Conservation (phyloP, 2,888 invertebrate genomes). For the Hemistola chrysoprasaria region DNA sequence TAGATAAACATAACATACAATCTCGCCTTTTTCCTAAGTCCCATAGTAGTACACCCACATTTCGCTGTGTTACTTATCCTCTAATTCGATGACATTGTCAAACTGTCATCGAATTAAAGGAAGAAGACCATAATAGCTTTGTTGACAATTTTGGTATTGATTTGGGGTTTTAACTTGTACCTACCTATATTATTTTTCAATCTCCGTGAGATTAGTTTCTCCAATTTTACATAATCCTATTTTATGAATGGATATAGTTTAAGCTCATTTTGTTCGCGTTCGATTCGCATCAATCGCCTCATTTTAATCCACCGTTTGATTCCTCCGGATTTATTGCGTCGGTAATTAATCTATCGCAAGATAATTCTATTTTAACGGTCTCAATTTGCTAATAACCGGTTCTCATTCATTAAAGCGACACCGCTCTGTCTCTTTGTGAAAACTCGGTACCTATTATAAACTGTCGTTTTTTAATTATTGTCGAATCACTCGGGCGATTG, state of each 20-base stretch:
- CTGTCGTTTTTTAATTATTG: slow-evolving; percentile 46
- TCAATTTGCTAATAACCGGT: slow-evolving; percentile 66
- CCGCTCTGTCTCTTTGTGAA: slow-evolving; percentile 63
- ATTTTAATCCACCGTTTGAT: slow-evolving; percentile 61
- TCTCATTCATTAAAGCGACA: slow-evolving; percentile 62
- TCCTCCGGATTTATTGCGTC: slow-evolving; percentile 57
- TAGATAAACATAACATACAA: no score
- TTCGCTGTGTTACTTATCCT: no score
- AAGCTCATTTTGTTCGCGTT: slow-evolving; percentile 30
- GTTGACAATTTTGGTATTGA: no score
- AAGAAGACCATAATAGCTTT: no score
- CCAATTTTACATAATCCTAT: slow-evolving; percentile 29
- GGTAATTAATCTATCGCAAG: slow-evolving; percentile 59
- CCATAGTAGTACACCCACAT: no score
- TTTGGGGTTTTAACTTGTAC: no score
- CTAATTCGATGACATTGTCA: no score
- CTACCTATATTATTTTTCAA: no score
- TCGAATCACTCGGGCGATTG: slow-evolving; percentile 70
- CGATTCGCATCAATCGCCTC: slow-evolving; percentile 39
- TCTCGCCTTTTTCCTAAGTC: no score
- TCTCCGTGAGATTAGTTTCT: slow-evolving; percentile 28
- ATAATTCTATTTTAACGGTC: slow-evolving; percentile 66
- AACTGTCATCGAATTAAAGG: no score
- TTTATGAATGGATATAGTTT: slow-evolving; percentile 26
- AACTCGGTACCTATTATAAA: slow-evolving; percentile 20